Conservation (phyloP, 2,888 invertebrate genomes). For the Polyommatus icarus region DNA sequence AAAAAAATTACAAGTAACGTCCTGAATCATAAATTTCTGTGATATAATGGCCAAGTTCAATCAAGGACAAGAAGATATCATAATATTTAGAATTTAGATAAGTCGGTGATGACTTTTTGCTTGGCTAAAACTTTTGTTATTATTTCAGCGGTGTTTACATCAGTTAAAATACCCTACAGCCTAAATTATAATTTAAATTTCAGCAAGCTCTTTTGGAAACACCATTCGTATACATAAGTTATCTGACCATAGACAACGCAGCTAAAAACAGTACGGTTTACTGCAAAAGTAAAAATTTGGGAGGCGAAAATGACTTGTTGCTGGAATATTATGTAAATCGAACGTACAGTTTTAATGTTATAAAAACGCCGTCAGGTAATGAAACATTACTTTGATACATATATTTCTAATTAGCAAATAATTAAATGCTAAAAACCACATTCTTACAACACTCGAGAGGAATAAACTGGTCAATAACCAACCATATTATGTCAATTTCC, state of each 20-base stretch:
- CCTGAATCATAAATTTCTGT: background rate
- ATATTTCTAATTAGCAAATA: background rate
- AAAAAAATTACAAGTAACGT: background rate
- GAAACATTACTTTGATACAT: slow-evolving; percentile 11
- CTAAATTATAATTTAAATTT: slow-evolving; percentile 33
- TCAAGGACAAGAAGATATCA: too few relatives aligned
- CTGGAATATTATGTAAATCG: slow-evolving; percentile 57
- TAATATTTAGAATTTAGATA: too few relatives aligned
- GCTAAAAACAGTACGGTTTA: slow-evolving; percentile 53
- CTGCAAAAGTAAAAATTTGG: slow-evolving; percentile 55
- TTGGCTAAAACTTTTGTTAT: too few relatives aligned
- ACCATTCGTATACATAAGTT: slow-evolving; percentile 58
- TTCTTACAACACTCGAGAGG: background rate
- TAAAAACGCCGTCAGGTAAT: slow-evolving; percentile 56
- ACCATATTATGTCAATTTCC: too few relatives aligned
- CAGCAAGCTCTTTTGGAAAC: slow-evolving; percentile 57
- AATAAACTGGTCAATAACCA: too few relatives aligned
- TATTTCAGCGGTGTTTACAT: too few relatives aligned
- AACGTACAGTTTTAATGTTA: slow-evolving; percentile 56
- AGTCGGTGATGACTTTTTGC: too few relatives aligned
- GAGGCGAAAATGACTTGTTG: slow-evolving; percentile 45
- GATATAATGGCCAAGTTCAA: too few relatives aligned
- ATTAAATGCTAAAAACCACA: background rate
- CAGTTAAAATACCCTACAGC: too few relatives aligned
- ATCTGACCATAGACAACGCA: slow-evolving; percentile 51